phyloP scores from a whole-genome alignment of 2,888 invertebrate species.

The Caenorhabditis sp. region DNA sequence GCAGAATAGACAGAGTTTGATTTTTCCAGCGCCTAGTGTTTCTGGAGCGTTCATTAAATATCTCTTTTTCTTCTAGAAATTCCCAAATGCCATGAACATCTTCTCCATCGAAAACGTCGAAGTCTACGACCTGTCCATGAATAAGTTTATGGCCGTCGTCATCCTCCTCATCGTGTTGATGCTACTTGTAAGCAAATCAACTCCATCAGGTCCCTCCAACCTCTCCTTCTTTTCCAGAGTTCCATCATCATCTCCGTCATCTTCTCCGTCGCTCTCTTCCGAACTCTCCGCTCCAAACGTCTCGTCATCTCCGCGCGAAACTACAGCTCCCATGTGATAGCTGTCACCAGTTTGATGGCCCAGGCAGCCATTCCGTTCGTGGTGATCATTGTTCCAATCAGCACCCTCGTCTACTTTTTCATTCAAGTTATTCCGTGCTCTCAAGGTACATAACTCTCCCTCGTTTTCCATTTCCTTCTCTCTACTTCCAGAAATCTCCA shows the following conservation, averaged over 20 bases:
- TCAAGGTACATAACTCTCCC: slow-evolving; percentile 17
- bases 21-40: no score
- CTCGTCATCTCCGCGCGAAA: slow-evolving; percentile 23
- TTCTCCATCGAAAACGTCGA: slow-evolving; percentile 23
- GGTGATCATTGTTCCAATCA: slow-evolving; percentile 38
- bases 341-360: slow-evolving; percentile 58
- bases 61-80: slow-evolving; percentile 38
- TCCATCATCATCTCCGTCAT: slow-evolving; percentile 41
- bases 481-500: slow-evolving; percentile 42
- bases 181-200: neutral
- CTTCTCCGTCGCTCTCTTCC: slow-evolving; percentile 36
- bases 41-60: no score
- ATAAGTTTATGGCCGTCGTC: slow-evolving; percentile 31
- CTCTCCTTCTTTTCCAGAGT: slow-evolving; percentile 47
- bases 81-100: slow-evolving; percentile 37
- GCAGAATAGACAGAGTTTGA: no score
- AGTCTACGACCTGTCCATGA: slow-evolving; percentile 35
- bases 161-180: slow-evolving; percentile 26
- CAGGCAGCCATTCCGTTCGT: slow-evolving; percentile 43
- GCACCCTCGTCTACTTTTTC: slow-evolving; percentile 38
- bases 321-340: slow-evolving; percentile 36
- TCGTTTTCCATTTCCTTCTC: no score
- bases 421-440: slow-evolving; percentile 29
- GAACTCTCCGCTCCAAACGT: slow-evolving; percentile 32
- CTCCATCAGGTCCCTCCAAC: neutral